Conservation (phyloP, 2,113 vertebrate genomes). For the Galemys pyrenaicus region DNA sequence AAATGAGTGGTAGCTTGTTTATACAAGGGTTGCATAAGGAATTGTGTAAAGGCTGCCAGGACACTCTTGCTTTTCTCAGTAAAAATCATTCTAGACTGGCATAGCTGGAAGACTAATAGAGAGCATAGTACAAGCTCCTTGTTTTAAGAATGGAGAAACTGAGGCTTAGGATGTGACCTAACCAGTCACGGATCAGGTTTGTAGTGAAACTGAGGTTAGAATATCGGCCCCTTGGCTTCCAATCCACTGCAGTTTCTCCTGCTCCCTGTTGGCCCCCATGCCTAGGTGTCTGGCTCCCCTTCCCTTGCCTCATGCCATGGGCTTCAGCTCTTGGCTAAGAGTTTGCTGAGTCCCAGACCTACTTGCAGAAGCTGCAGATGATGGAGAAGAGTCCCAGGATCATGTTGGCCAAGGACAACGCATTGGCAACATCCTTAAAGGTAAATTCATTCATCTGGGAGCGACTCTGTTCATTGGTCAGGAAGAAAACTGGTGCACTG, state of each 20-base stretch:
- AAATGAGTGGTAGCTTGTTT: not conserved
- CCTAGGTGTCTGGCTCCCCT: not conserved
- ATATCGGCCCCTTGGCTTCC: not conserved
- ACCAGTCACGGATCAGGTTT: not conserved
- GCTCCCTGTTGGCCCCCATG: not conserved
- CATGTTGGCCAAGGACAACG: constrained; percentile 92
- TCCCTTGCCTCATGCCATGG: not conserved
- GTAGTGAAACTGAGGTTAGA: not conserved
- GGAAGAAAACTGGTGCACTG: constrained; percentile 85
- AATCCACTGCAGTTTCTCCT: not conserved
- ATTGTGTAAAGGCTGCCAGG: not conserved
- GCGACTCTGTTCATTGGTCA: constrained; percentile 76
- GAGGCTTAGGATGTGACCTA: not conserved
- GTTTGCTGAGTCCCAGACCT: constrained; percentile 62
- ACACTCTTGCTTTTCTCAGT: constrained; percentile 7
- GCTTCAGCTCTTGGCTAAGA: not conserved
- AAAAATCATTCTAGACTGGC: not conserved
- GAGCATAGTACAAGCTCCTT: not conserved
- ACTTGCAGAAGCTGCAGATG: constrained; percentile 93
- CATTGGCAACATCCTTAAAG: constrained; percentile 91
- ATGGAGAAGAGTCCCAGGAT: constrained; percentile 93
- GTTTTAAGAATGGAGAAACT: constrained; percentile 40
- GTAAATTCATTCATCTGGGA: constrained; percentile 88
- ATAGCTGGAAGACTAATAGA: not conserved
- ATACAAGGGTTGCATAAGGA: not conserved